These are phyloP conservation scores for Hyphantria cunea DNA, from an alignment of 1,140 invertebrate genomes.

Conservation along the genomic window DNA sequence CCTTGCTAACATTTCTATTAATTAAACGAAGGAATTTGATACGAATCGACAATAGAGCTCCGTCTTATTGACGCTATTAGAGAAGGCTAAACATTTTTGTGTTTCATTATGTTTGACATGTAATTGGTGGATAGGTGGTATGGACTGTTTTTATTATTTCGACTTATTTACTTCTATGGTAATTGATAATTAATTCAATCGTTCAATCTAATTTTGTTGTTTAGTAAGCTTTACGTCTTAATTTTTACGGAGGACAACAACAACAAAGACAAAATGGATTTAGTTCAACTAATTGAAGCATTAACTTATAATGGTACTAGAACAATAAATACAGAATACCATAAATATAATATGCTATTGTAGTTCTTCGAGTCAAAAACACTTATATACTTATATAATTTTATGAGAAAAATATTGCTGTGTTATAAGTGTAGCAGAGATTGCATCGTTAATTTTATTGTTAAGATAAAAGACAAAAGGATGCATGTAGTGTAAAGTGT, in stretches of 20 bases:
- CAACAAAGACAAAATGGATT: no score
- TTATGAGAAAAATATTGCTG: no score
- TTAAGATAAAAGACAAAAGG: not conserved
- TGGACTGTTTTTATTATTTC: constrained; percentile 1
- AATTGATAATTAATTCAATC: not conserved
- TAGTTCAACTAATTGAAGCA: no score
- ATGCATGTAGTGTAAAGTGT: not conserved
- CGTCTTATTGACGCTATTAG: constrained; percentile 21
- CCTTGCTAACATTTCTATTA: constrained; percentile 44
- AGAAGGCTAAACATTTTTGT: constrained; percentile 25
- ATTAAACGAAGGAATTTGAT: constrained; percentile 52
- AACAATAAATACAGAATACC: no score
- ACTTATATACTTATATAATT: no score
- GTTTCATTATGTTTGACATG: constrained; percentile 14
- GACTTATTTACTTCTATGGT: constrained; percentile 3
- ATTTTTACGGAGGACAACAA: no score
- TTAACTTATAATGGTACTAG: no score
- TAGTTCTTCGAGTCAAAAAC: no score
- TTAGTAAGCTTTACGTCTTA: no score
- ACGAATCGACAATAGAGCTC: constrained; percentile 37
- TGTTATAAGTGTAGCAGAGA: not conserved
- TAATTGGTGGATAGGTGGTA: constrained; percentile 15
- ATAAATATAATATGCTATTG: no score
- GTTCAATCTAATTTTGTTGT: not conserved
- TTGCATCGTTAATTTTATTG: not conserved